These are phyloP conservation scores for Phytoseiulus persimilis DNA, from an alignment of 2,888 invertebrate genomes.

Conservation along the genomic window DNA sequence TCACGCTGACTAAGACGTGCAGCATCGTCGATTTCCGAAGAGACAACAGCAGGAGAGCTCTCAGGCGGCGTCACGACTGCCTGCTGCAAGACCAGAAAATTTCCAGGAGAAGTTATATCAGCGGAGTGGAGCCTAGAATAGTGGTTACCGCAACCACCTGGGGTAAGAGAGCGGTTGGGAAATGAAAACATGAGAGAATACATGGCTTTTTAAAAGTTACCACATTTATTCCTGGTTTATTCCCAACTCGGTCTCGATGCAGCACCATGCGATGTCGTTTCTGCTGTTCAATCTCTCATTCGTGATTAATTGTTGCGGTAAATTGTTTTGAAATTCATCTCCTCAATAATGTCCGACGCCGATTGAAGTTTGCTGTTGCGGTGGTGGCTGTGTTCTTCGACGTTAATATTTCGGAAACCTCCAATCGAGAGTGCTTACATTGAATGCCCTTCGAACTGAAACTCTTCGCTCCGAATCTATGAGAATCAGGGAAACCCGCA, in stretches of 20 bases:
- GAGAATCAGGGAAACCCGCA: too few relatives aligned
- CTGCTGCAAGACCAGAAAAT: too few relatives aligned
- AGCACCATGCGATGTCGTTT: not conserved
- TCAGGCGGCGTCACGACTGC: too few relatives aligned
- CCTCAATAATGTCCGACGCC: too few relatives aligned
- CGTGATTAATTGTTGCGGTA: not conserved
- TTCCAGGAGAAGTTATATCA: too few relatives aligned
- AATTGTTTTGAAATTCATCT: not conserved
- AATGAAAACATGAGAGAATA: not conserved
- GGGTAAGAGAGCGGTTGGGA: not conserved
- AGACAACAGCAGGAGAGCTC: too few relatives aligned
- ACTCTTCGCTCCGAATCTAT: not conserved
- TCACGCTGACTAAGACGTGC: too few relatives aligned
- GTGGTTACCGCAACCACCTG: too few relatives aligned
- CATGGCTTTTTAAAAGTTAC: not conserved
- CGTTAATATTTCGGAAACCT: not conserved
- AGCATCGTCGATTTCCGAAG: too few relatives aligned
- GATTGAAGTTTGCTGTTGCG: too few relatives aligned
- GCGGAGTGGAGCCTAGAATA: too few relatives aligned
- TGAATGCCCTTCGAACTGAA: not conserved
- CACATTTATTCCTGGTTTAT: not conserved
- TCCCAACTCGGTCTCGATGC: not conserved
- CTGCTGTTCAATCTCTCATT: not conserved
- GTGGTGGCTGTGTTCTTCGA: too few relatives aligned
- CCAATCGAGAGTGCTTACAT: not conserved